Evolutionary conservation across 2,888 invertebrate genomes (phyloP).

Genomic region (Drosophila merina): DNA sequence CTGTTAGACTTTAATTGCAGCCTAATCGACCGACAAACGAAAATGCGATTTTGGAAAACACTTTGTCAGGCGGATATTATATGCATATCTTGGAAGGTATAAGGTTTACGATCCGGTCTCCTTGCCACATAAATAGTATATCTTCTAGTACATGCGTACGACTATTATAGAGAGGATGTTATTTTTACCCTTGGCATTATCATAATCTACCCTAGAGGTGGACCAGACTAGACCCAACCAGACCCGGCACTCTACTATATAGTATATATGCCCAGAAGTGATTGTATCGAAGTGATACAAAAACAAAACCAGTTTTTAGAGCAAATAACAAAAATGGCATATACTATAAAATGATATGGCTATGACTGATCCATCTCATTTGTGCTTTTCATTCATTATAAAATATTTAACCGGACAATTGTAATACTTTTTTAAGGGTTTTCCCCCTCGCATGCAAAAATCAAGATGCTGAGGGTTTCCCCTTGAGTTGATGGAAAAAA

Average conservation of each 20-base stretch:
- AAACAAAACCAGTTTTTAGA: slow-evolving; percentile 2
- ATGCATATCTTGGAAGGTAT: slow-evolving; percentile 37
- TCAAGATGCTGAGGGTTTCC: slow-evolving; percentile 6
- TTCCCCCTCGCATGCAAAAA: neutral
- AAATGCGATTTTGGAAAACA: slow-evolving; percentile 25
- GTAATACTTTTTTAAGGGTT: neutral
- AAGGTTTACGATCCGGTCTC: slow-evolving; percentile 11
- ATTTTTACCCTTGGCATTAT: neutral
- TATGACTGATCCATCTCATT: neutral
- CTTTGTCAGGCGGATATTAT: slow-evolving; percentile 29
- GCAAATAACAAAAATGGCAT: neutral
- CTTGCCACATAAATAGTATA: slow-evolving; percentile 21
- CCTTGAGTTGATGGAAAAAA: neutral
- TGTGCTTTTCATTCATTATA: neutral
- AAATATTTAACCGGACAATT: neutral
- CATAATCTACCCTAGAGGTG: neutral
- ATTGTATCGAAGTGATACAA: slow-evolving; percentile 1
- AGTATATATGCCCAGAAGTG: neutral
- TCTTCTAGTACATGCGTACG: slow-evolving; percentile 1
- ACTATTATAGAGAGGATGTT: neutral
- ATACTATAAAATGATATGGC: neutral
- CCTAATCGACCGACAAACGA: slow-evolving; percentile 52
- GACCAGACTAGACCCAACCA: neutral
- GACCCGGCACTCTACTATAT: slow-evolving; percentile 1
- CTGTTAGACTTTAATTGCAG: slow-evolving; percentile 36